phyloP scores from a whole-genome alignment of 2,888 invertebrate genomes.

The Idaea dimidiata region DNA sequence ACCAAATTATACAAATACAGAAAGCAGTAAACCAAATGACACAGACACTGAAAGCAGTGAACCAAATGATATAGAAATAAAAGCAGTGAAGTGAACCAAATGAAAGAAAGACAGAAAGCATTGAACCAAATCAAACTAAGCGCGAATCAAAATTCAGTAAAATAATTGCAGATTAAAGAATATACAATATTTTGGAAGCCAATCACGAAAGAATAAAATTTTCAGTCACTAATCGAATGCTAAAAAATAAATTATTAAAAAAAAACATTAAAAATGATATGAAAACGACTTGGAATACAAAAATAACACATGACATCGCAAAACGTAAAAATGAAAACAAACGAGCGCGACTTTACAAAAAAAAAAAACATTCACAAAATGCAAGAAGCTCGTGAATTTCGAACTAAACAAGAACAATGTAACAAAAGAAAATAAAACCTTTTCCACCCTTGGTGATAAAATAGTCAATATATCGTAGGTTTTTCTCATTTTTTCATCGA shows the following conservation, averaged over 20 bases:
- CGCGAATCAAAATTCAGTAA: no score
- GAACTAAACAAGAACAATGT: slow-evolving; percentile 30
- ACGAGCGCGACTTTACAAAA: neutral
- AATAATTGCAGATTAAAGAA: neutral
- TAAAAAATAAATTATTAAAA: no score
- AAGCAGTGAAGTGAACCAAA: neutral
- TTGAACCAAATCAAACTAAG: no score
- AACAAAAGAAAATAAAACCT: slow-evolving; percentile 54
- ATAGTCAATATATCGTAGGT: slow-evolving; percentile 70
- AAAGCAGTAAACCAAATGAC: neutral
- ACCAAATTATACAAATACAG: neutral
- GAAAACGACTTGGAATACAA: neutral
- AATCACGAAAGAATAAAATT: neutral
- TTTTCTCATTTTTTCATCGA: slow-evolving; percentile 64
- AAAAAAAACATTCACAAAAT: slow-evolving; percentile 6
- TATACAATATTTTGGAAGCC: neutral
- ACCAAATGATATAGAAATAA: neutral
- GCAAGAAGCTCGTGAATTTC: slow-evolving; percentile 8
- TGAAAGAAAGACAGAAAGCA: neutral
- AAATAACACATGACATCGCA: neutral
- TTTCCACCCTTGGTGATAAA: slow-evolving; percentile 61
- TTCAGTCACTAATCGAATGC: no score
- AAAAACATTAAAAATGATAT: neutral
- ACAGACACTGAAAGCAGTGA: neutral
- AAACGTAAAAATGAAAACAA: neutral